These are phyloP conservation scores for Drosophila demipolita DNA, from an alignment of 2,888 invertebrate species.

Conservation along the genomic window DNA sequence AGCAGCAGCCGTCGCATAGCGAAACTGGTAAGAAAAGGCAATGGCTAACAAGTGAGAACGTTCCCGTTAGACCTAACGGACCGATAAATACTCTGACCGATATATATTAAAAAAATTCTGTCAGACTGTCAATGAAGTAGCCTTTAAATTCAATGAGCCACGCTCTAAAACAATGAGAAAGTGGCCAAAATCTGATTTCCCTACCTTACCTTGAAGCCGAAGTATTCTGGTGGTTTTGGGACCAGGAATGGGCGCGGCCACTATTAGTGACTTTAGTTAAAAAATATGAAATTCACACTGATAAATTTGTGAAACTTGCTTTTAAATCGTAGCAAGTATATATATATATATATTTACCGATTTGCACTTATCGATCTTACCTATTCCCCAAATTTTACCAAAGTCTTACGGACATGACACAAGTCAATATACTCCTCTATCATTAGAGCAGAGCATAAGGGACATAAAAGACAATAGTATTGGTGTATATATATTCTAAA, in stretches of 20 bases:
- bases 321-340: neutral
- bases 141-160: neutral
- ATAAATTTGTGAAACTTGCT: neutral
- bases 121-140: neutral
- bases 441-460: neutral
- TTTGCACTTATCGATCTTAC: neutral
- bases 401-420: neutral
- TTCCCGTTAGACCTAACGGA: neutral
- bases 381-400: neutral
- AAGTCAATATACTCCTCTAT: neutral
- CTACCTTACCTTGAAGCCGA: neutral
- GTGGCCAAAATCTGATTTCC: neutral
- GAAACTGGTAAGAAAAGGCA: constrained; percentile 19
- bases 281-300: too few relatives aligned
- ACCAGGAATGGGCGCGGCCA: neutral
- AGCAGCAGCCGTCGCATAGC: constrained; percentile 19
- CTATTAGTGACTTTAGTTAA: neutral
- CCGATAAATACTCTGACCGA: neutral
- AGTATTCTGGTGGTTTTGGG: neutral
- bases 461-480: constrained; percentile 11
- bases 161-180: neutral
- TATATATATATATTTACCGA: neutral
- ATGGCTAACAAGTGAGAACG: constrained; percentile 18
- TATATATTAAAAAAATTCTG: neutral
- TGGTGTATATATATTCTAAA: neutral